Percentiles rank a stretch among this genome's conserved stretches.
phyloP scores from a whole-genome alignment of 2,888 invertebrate genomes.

The Habroteleia sp. region DNA sequence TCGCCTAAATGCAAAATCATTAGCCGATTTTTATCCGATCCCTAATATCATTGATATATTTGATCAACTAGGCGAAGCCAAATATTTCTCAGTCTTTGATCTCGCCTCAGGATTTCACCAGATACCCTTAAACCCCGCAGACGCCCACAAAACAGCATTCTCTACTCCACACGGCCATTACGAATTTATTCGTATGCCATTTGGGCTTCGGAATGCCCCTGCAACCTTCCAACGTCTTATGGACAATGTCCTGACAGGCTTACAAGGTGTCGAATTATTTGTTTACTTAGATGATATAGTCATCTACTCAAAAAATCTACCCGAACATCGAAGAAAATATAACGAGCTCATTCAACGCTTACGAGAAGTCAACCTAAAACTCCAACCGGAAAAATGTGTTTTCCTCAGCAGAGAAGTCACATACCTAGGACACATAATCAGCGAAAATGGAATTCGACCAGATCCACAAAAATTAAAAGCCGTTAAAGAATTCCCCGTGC shows the following conservation, averaged over 20 bases:
- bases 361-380: not conserved
- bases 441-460: not conserved
- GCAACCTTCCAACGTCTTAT: not conserved
- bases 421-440: not conserved
- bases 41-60: slow-evolving; percentile 8
- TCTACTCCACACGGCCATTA: slow-evolving; percentile 3
- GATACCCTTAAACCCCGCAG: not conserved
- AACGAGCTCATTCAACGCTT: not conserved
- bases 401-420: not conserved
- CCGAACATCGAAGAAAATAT: not conserved
- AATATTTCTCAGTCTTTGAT: slow-evolving; percentile 5
- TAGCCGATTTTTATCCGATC: not conserved
- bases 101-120: slow-evolving; percentile 1
- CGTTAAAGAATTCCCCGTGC: not conserved
- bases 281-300: not conserved
- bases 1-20: not conserved
- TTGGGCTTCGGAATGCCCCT: not conserved
- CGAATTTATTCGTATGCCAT: not conserved
- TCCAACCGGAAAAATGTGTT: not conserved
- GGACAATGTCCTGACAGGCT: not conserved
- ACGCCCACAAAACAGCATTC: slow-evolving; percentile 3
- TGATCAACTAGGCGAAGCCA: slow-evolving; percentile 4
- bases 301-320: not conserved
- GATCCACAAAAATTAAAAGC: not conserved
- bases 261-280: not conserved